Evolutionary conservation across 2,797 vertebrate genomes (phyloP).

Genomic region (Danionella dracula): DNA sequence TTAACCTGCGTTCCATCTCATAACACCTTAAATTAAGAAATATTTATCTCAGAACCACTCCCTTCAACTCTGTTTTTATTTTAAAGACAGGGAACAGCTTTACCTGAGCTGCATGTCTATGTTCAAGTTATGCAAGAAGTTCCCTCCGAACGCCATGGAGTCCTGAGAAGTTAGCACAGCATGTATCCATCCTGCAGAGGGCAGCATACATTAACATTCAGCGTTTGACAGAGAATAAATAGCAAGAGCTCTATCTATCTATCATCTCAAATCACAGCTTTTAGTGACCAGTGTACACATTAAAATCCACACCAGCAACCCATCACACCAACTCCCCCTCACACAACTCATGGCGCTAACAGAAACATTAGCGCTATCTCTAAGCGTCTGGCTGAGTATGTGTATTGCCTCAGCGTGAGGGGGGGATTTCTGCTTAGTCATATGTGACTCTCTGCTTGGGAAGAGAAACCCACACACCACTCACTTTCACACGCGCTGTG

Average conservation of each 20-base stretch:
- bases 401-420: background rate
- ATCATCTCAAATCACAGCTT: no score
- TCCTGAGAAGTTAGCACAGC: conserved; percentile 99
- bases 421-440: conserved; percentile 13
- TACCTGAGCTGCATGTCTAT: conserved; percentile 99
- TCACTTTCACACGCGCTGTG: background rate
- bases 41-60: no score
- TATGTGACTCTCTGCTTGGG: background rate
- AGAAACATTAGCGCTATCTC: background rate
- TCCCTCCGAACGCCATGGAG: conserved; percentile 99
- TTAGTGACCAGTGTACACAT: background rate
- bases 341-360: background rate
- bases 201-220: conserved; percentile 38
- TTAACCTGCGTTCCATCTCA: conserved; percentile 97
- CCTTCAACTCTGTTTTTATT: no score
- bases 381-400: background rate
- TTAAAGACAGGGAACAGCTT: no score
- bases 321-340: background rate
- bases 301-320: background rate
- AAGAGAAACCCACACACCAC: background rate
- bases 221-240: no score
- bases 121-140: conserved; percentile 99
- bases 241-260: no score
- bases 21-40: conserved; percentile 79
- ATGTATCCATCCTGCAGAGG: conserved; percentile 93